Percentiles rank a stretch among this genome's conserved stretches.
Conservation (phyloP, 2,888 invertebrate species). For the Tachina grossa region DNA sequence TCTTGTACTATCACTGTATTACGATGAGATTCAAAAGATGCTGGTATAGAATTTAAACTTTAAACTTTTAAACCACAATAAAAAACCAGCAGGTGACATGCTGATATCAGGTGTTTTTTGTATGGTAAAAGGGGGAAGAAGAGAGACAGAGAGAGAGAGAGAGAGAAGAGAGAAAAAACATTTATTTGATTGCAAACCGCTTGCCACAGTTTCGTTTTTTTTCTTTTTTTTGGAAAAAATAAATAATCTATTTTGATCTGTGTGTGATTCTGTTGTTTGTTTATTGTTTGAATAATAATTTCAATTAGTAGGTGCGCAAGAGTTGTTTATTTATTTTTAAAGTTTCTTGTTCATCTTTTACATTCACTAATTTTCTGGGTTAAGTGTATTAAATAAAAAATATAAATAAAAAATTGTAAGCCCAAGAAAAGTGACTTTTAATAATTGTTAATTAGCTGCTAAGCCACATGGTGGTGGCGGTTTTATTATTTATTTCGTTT, state of each 20-base stretch:
- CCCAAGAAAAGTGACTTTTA: conserved; percentile 54
- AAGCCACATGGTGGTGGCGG: conserved; percentile 57
- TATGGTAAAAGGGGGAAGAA: background rate
- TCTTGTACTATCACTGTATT: background rate
- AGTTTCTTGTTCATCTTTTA: conserved; percentile 3
- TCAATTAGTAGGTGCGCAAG: conserved; percentile 48
- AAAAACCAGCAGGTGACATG: conserved; percentile 65
- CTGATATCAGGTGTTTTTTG: conserved; percentile 44
- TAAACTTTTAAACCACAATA: conserved; percentile 54
- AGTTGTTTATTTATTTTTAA: conserved; percentile 6
- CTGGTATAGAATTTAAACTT: conserved; percentile 28
- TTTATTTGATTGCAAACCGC: conserved; percentile 3
- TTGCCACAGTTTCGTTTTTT: conserved; percentile 18
- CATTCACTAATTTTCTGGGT: conserved; percentile 43
- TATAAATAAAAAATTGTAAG: conserved; percentile 27
- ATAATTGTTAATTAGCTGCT: conserved; percentile 67
- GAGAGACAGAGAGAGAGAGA: background rate
- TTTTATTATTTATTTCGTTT: conserved; percentile 22
- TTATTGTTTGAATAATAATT: conserved; percentile 42
- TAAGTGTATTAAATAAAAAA: conserved; percentile 45
- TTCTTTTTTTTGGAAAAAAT: background rate
- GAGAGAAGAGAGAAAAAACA: background rate
- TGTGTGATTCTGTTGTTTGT: background rate
- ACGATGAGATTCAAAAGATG: background rate
- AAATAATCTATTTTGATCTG: conserved; percentile 41